Percentiles rank a stretch among this genome's conserved stretches.
Conservation (phyloP, 1,140 invertebrate species). For the Papilio polyxenes region DNA sequence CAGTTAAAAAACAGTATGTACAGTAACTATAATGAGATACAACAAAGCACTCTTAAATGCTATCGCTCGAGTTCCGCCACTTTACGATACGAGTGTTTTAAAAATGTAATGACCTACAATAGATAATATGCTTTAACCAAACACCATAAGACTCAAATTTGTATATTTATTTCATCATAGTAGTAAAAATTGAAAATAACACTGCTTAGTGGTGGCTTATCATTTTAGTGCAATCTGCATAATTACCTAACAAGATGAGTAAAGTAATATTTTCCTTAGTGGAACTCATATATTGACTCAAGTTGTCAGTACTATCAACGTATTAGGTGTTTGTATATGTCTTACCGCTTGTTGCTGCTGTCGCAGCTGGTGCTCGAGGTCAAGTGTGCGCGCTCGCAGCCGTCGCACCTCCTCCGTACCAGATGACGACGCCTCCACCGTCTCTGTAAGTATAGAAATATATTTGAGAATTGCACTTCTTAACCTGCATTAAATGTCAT, state of each 20-base stretch:
- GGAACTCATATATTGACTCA: too few species aligned
- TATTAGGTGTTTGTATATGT: not conserved
- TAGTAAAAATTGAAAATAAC: not conserved
- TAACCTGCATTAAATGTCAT: too few species aligned
- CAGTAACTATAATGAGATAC: too few species aligned
- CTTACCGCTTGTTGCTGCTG: conserved; percentile 57
- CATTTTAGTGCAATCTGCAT: not conserved
- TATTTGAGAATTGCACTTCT: too few species aligned
- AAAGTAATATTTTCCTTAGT: too few species aligned
- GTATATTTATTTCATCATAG: not conserved
- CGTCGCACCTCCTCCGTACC: conserved; percentile 87
- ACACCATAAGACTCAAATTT: not conserved
- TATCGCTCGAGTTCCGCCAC: conserved; percentile 14
- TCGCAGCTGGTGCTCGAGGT: conserved; percentile 70
- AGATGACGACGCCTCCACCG: conserved; percentile 88
- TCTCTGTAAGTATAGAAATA: conserved; percentile 82
- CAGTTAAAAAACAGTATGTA: too few species aligned
- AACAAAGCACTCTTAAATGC: not conserved
- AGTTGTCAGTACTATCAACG: too few species aligned
- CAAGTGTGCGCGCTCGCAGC: conserved; percentile 79
- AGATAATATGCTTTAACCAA: not conserved
- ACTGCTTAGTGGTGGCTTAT: not conserved
- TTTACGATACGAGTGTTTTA: conserved; percentile 17
- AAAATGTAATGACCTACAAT: not conserved
- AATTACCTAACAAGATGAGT: not conserved